phyloP scores from a whole-genome alignment of 2,797 vertebrate genomes.

The Pipistrellus pipistrellus region DNA sequence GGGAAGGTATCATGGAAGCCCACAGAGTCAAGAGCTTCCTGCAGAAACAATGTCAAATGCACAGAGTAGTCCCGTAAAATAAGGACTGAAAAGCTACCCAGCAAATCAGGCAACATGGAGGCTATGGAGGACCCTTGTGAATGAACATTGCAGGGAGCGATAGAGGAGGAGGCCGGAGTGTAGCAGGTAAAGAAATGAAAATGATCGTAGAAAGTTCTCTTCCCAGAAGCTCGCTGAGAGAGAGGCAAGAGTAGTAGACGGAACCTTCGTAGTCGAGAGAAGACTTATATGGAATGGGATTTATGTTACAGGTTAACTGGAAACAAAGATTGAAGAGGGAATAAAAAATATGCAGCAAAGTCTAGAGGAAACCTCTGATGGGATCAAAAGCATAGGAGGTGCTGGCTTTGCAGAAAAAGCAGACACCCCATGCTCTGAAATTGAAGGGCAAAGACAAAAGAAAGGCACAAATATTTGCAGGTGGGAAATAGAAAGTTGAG shows the following conservation, averaged over 20 bases:
- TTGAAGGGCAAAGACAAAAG: background rate
- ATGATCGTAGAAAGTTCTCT: background rate
- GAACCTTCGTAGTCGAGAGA: background rate
- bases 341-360: background rate
- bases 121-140: background rate
- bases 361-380: background rate
- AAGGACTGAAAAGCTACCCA: background rate
- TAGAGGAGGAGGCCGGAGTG: background rate
- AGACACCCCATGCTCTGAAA: background rate
- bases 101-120: background rate
- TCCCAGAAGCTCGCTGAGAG: background rate
- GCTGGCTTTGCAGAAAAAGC: background rate
- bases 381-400: background rate
- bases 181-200: background rate
- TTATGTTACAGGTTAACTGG: background rate
- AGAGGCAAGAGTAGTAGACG: background rate
- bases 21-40: background rate
- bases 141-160: background rate
- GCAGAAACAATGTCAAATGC: background rate
- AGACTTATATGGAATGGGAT: background rate
- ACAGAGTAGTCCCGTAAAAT: background rate
- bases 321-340: background rate
- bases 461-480: background rate
- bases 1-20: background rate
- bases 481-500: background rate